phyloP scores from a whole-genome alignment of 2,888 invertebrate genomes.

The Meteorus colon region DNA sequence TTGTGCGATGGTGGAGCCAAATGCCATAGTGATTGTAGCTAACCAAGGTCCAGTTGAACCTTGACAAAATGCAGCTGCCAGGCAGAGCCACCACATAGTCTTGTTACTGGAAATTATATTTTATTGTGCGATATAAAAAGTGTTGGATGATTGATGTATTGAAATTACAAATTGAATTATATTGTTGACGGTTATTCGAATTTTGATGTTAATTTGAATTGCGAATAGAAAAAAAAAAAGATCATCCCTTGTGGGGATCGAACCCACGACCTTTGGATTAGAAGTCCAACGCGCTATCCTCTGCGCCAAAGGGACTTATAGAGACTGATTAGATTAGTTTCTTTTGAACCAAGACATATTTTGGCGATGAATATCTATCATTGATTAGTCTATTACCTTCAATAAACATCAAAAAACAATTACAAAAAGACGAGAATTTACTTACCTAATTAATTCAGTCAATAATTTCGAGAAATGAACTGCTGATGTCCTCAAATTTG shows the following conservation, averaged over 20 bases:
- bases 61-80: conserved; percentile 61
- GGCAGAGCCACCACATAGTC: conserved; percentile 60
- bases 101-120: conserved; percentile 52
- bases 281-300: conserved; percentile 73
- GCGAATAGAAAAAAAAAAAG: conserved; percentile 54
- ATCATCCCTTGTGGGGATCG: conserved; percentile 72
- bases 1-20: conserved; percentile 57
- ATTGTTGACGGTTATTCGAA: background rate
- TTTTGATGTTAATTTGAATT: background rate
- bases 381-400: background rate
- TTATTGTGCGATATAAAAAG: background rate
- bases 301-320: conserved; percentile 71
- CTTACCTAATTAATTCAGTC: conserved; percentile 31
- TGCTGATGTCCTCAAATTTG: conserved; percentile 10
- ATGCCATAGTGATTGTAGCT: conserved; percentile 61
- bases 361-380: background rate
- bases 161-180: background rate
- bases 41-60: conserved; percentile 65
- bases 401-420: background rate
- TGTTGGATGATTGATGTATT: background rate
- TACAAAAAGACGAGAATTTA: background rate
- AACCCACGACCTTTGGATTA: conserved; percentile 73
- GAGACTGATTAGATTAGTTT: background rate
- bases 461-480: conserved; percentile 30
- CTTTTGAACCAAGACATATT: background rate